Evolutionary conservation across 2,888 invertebrate genomes (phyloP).

Genomic region (Thereva nobilitata): DNA sequence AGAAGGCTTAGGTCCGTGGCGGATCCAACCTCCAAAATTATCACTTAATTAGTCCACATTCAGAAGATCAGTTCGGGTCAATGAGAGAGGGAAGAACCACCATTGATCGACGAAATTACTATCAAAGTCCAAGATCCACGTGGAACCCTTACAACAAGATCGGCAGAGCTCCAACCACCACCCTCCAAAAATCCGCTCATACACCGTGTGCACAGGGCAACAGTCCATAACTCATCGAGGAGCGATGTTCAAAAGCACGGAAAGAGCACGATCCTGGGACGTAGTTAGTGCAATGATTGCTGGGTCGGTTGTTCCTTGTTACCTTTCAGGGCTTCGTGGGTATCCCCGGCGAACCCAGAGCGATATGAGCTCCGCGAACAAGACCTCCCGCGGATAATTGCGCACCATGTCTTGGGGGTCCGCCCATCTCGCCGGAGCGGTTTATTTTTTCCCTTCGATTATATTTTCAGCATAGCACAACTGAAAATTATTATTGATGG

Average conservation of each 20-base stretch:
- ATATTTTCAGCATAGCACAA: slow-evolving; percentile 13
- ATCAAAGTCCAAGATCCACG: slow-evolving; percentile 15
- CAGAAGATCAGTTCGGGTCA: neutral
- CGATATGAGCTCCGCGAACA: slow-evolving; percentile 28
- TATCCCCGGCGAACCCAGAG: slow-evolving; percentile 17
- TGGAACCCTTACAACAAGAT: neutral
- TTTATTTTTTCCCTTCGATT: neutral
- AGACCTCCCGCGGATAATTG: slow-evolving; percentile 58
- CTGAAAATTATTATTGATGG: slow-evolving; percentile 30
- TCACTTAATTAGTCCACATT: slow-evolving; percentile 19
- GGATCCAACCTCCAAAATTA: slow-evolving; percentile 3
- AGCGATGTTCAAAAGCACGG: slow-evolving; percentile 15
- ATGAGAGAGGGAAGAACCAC: neutral
- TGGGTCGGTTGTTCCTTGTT: slow-evolving; percentile 28
- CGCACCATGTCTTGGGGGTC: slow-evolving; percentile 56
- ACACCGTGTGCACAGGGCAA: neutral
- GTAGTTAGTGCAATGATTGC: slow-evolving; percentile 32
- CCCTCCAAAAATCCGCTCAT: slow-evolving; percentile 2
- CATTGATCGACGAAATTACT: neutral
- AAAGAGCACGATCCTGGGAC: slow-evolving; percentile 21
- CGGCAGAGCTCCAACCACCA: slow-evolving; percentile 1
- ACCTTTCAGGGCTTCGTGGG: slow-evolving; percentile 17
- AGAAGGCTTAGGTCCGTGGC: neutral
- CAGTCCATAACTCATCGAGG: slow-evolving; percentile 10
- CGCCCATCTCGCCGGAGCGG: slow-evolving; percentile 50